These are phyloP conservation scores for Pristiophorus japonicus DNA, from an alignment of 2,113 vertebrate genomes.

Conservation along the genomic window DNA sequence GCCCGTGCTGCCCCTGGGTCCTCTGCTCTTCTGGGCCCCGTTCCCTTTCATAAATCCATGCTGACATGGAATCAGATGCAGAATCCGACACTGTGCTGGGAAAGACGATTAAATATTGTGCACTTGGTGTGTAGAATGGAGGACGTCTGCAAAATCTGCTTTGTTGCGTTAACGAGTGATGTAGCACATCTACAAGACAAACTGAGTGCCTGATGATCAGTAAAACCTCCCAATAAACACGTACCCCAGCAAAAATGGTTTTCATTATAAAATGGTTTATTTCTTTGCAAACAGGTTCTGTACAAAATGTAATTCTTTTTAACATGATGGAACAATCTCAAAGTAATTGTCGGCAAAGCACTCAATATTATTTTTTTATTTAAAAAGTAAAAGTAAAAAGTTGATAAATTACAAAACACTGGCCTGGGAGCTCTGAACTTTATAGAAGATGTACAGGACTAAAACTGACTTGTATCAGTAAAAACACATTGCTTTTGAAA, in stretches of 20 bases:
- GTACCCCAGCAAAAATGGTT: not conserved
- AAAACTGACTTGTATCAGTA: slow-evolving; percentile 31
- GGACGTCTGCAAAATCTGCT: not conserved
- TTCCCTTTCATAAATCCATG: too few species aligned
- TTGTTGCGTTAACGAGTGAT: not conserved
- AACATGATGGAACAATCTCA: slow-evolving; percentile 20
- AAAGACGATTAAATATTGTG: not conserved
- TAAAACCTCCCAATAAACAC: not conserved
- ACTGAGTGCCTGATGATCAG: not conserved
- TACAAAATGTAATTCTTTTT: slow-evolving; percentile 30
- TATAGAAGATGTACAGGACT: not conserved
- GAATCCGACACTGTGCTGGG: not conserved
- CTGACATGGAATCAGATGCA: not conserved
- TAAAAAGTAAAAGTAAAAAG: slow-evolving; percentile 27
- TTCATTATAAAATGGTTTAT: slow-evolving; percentile 31
- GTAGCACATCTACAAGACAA: not conserved
- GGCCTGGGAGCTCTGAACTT: not conserved
- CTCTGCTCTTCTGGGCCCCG: too few species aligned
- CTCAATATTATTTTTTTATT: not conserved
- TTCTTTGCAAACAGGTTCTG: slow-evolving; percentile 19
- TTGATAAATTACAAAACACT: slow-evolving; percentile 30
- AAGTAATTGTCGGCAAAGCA: not conserved
- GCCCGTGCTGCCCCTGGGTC: too few species aligned
- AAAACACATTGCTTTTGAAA: not conserved
- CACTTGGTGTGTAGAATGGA: not conserved